Conservation (phyloP, 2,888 invertebrate genomes). For the Andrena hattorfiana region DNA sequence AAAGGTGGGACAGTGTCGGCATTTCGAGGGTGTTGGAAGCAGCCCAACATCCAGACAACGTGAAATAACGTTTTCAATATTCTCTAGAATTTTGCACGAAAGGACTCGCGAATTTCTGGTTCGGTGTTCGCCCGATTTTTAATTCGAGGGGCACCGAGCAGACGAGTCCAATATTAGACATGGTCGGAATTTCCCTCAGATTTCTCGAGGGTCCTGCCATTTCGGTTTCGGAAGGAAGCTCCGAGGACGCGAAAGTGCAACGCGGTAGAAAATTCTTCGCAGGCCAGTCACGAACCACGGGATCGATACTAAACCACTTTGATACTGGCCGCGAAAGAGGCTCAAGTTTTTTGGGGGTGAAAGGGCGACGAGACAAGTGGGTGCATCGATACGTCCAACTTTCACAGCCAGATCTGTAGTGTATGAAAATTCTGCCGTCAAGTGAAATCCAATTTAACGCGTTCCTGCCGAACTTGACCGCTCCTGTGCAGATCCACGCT, state of each 20-base stretch:
- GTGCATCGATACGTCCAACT: conserved; percentile 32
- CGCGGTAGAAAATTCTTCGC: conserved; percentile 39
- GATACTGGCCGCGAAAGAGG: conserved; percentile 50
- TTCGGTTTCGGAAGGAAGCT: background rate
- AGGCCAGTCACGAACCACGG: conserved; percentile 61
- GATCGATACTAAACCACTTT: conserved; percentile 68
- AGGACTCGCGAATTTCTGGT: conserved; percentile 32
- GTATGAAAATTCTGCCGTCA: conserved; percentile 18
- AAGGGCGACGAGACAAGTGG: conserved; percentile 40
- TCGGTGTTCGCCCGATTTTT: background rate
- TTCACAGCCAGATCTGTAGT: conserved; percentile 21
- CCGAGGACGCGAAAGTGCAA: background rate
- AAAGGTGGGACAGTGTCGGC: conserved; percentile 22
- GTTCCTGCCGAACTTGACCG: conserved; percentile 4
- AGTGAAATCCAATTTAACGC: conserved; percentile 29
- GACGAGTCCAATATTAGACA: background rate
- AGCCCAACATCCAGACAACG: conserved; percentile 65
- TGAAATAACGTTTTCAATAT: conserved; percentile 76
- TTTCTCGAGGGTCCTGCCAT: background rate
- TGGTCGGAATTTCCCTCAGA: background rate
- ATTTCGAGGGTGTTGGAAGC: conserved; percentile 56
- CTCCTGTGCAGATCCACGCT: background rate
- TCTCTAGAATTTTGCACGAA: conserved; percentile 56
- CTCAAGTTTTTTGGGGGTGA: conserved; percentile 29
- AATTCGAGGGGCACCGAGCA: conserved; percentile 12